phyloP scores from a whole-genome alignment of 1,140 invertebrate genomes.

The Neoseiulus cucumeris region DNA sequence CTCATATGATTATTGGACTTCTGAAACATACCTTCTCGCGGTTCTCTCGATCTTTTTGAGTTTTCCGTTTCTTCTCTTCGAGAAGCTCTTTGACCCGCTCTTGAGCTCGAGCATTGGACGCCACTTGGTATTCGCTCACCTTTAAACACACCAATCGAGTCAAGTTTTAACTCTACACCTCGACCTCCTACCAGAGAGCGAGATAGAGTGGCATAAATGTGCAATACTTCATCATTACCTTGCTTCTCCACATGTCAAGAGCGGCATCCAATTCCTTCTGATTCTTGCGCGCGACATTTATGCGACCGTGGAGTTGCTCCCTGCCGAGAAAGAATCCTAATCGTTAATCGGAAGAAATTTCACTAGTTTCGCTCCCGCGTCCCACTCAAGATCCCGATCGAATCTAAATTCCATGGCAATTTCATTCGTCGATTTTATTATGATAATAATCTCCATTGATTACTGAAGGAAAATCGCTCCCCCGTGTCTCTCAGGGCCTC shows the following conservation, averaged over 20 bases:
- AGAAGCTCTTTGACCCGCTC: slow-evolving; percentile 4
- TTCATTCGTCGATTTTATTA: too few relatives aligned
- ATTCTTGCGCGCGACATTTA: background rate
- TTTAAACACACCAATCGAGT: background rate
- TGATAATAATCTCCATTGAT: too few relatives aligned
- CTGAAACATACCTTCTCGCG: background rate
- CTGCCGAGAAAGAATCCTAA: background rate
- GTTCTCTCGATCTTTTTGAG: background rate
- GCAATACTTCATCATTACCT: background rate
- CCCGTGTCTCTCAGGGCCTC: too few relatives aligned
- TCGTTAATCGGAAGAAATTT: too few relatives aligned
- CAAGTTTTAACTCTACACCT: too few relatives aligned
- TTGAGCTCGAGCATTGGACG: background rate
- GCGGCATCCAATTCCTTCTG: slow-evolving; percentile 1
- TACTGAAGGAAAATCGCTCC: too few relatives aligned
- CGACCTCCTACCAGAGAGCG: too few relatives aligned
- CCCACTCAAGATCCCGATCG: too few relatives aligned
- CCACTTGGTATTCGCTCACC: slow-evolving; percentile 8
- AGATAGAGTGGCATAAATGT: too few relatives aligned
- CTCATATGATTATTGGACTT: too few relatives aligned
- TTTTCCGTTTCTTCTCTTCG: background rate
- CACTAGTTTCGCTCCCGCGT: too few relatives aligned
- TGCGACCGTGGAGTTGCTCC: background rate
- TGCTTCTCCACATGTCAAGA: slow-evolving; percentile 1
- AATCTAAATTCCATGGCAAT: too few relatives aligned